These are phyloP conservation scores for Gulo gulo DNA, from an alignment of 2,113 vertebrate species.

Conservation along the genomic window DNA sequence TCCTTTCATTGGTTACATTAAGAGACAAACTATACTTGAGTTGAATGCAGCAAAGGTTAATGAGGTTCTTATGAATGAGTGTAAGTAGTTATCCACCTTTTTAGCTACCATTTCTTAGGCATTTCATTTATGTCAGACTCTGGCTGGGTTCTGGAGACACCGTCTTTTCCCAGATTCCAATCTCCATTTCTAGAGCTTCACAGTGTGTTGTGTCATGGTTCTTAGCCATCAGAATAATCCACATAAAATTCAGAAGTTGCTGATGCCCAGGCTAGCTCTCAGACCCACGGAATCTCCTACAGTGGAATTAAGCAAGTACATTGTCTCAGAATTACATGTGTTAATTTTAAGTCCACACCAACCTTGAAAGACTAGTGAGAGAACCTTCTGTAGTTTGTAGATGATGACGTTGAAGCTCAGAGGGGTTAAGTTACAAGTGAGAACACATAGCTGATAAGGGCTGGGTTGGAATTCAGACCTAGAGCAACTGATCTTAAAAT, in stretches of 20 bases:
- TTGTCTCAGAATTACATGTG: background rate
- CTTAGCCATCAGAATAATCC: background rate
- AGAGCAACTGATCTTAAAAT: background rate
- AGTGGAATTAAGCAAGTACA: background rate
- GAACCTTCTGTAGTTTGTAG: background rate
- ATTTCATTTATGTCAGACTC: background rate
- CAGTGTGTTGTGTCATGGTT: background rate
- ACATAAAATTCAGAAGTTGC: background rate
- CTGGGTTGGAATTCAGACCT: background rate
- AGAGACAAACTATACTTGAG: background rate
- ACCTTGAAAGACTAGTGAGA: background rate
- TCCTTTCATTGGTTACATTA: background rate
- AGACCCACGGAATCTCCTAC: background rate
- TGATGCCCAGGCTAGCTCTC: background rate
- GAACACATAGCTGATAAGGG: background rate
- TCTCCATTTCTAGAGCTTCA: background rate
- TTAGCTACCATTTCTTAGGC: background rate
- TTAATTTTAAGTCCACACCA: background rate
- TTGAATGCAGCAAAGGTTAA: background rate
- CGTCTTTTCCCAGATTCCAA: background rate
- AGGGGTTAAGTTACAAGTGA: background rate
- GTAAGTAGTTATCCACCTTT: background rate
- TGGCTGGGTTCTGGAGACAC: background rate
- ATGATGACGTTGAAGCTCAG: background rate
- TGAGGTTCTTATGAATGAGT: background rate